Evolutionary conservation across 2,797 vertebrate species (phyloP).

Genomic region (Sphenopsis melanotis): DNA sequence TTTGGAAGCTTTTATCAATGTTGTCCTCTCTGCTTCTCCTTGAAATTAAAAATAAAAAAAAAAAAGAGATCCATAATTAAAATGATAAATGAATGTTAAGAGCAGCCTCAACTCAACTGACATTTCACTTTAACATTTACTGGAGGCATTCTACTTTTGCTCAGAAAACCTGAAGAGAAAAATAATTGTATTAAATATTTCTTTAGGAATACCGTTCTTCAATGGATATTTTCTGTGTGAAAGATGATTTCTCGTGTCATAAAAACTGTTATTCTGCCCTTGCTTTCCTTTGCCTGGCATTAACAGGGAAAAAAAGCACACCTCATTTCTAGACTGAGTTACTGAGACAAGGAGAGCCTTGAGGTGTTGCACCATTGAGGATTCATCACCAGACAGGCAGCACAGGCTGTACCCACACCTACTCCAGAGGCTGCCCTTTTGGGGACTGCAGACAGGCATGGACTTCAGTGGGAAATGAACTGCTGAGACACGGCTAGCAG

Average conservation of each 20-base stretch:
- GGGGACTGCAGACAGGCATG: neutral
- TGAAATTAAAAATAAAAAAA: neutral
- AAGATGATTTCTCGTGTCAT: neutral
- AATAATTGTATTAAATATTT: neutral
- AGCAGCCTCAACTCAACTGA: neutral
- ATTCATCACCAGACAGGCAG: neutral
- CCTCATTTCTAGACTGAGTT: neutral
- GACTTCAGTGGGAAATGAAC: neutral
- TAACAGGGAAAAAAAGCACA: neutral
- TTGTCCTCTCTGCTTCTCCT: neutral
- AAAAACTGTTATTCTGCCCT: neutral
- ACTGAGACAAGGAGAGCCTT: neutral
- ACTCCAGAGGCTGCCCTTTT: neutral
- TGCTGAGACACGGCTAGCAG: neutral
- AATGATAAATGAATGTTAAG: neutral
- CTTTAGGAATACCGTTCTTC: neutral
- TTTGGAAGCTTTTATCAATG: neutral
- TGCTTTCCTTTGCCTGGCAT: neutral
- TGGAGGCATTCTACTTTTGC: neutral
- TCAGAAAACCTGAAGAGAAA: neutral
- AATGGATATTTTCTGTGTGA: neutral
- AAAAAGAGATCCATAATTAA: neutral
- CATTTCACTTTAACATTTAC: neutral
- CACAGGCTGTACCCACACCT: fast-evolving
- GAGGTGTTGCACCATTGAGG: neutral